Base-by-base conservation (phyloP, 2,797 vertebrate genomes). In the Propithecus deckenii region DNA sequence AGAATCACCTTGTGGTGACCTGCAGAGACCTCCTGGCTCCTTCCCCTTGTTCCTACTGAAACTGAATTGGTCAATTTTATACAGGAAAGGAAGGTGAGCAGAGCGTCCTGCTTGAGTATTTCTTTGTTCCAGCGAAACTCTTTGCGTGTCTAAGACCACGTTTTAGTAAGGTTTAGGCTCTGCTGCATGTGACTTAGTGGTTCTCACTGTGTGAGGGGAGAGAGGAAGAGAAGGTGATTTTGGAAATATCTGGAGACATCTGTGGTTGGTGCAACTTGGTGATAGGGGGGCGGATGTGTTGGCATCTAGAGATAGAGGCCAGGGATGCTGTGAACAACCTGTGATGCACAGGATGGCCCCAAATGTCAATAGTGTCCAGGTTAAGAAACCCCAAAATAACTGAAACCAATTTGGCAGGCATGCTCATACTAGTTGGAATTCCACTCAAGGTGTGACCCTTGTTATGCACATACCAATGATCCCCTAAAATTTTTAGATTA, bases 181-280 rank as follows among this genome's bases (percentile, higher is more conserved):
- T 35, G 30, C 52, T 43, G 28, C 4, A 0, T 7, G 0, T 10
- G 57, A 32, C 25, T 75, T 18, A 2, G 9, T 1, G 63, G 46
- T 50, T 91, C 41, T 84, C 48, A 52, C 32, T 4, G 18, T 35
- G 57, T 5, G 25, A n/a, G 23, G 13, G 6, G 20, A 38, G 28
- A 32, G 4, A 11, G 7, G 48, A n/a, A 32, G 38, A 55, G 57
- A 65, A 78, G 52, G 2, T 18, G 55, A 4, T 46, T 75, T 63
- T 7, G 9, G 17, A 61, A 86, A 75, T 2, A 13, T n/a, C 79
- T 28, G 84, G 57, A 75, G 32, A 35, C n/a, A 20, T 28, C 3
- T 23, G 61, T 57, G 50, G 50, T 48, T 86, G 50, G 38, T n/a
- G 59, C 7, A 69, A 3, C 17, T 11, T 46, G 57, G 14, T 2